A percentile compares a stretch with the other conserved stretches of the same genome.
Conservation (phyloP, 2,888 invertebrate genomes). For the Cenopis cana region DNA sequence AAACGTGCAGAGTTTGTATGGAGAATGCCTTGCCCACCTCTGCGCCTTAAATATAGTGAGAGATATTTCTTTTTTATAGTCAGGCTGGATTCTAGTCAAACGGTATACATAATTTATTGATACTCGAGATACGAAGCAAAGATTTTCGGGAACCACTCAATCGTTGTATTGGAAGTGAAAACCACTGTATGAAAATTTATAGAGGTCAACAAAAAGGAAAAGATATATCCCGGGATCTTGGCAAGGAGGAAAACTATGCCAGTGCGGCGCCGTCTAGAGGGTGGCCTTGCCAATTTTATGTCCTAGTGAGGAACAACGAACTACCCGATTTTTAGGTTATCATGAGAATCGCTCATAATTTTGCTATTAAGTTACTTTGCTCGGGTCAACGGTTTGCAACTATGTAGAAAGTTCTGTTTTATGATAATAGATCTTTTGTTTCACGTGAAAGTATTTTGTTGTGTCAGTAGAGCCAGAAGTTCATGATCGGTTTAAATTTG, state of each 20-base stretch:
- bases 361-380: slow-evolving; percentile 20
- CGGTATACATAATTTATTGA: neutral
- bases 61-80: neutral
- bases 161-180: slow-evolving; percentile 34
- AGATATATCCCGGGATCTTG: slow-evolving; percentile 56
- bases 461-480: neutral
- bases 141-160: slow-evolving; percentile 16
- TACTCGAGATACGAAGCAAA: neutral
- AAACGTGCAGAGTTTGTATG: no score
- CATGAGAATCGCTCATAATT: slow-evolving; percentile 28
- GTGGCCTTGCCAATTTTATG: slow-evolving; percentile 61
- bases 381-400: slow-evolving; percentile 6
- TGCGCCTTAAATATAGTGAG: neutral
- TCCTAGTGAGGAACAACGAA: slow-evolving; percentile 56
- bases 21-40: no score
- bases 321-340: slow-evolving; percentile 46
- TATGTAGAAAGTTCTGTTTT: slow-evolving; percentile 15
- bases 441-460: neutral
- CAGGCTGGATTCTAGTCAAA: neutral
- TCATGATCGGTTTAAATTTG: neutral
- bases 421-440: slow-evolving; percentile 33
- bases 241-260: slow-evolving; percentile 67
- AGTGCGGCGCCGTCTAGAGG: slow-evolving; percentile 64
- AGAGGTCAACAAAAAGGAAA: slow-evolving; percentile 45
- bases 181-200: slow-evolving; percentile 38